phyloP scores from a whole-genome alignment of 2,113 vertebrate genomes.

The Crotalus horridus region DNA sequence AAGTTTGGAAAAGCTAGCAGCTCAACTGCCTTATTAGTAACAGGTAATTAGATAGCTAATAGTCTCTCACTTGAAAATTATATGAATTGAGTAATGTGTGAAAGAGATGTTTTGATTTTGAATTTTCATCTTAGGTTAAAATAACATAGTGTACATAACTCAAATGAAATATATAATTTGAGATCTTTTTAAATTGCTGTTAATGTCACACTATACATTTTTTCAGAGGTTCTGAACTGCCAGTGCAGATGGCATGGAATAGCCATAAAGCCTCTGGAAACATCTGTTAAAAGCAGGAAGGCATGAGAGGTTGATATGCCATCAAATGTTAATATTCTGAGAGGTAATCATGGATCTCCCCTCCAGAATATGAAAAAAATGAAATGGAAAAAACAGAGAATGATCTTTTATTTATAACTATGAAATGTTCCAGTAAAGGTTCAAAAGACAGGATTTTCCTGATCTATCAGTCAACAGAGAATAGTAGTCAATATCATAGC shows the following conservation, averaged over 20 bases:
- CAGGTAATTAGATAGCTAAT: conserved; percentile 69
- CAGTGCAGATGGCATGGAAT: neutral
- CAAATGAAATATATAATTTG: neutral
- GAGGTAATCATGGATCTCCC: neutral
- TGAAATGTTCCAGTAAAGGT: neutral
- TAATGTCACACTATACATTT: neutral
- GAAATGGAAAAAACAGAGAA: neutral
- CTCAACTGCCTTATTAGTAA: conserved; percentile 80
- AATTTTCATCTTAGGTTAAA: neutral
- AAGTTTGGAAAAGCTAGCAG: conserved; percentile 89
- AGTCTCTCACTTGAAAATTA: neutral
- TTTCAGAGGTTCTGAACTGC: neutral
- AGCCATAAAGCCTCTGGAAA: neutral
- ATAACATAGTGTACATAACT: neutral
- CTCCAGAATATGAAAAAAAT: neutral
- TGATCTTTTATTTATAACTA: neutral
- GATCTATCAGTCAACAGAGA: neutral
- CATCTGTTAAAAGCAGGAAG: neutral
- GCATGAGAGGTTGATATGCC: neutral
- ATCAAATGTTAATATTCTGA: neutral
- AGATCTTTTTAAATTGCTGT: neutral
- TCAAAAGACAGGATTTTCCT: neutral
- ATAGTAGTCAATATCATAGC: neutral
- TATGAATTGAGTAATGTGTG: neutral
- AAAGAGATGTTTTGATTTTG: neutral